Conservation (phyloP, 2,113 vertebrate genomes). For the Genyomyrus donnyi region DNA sequence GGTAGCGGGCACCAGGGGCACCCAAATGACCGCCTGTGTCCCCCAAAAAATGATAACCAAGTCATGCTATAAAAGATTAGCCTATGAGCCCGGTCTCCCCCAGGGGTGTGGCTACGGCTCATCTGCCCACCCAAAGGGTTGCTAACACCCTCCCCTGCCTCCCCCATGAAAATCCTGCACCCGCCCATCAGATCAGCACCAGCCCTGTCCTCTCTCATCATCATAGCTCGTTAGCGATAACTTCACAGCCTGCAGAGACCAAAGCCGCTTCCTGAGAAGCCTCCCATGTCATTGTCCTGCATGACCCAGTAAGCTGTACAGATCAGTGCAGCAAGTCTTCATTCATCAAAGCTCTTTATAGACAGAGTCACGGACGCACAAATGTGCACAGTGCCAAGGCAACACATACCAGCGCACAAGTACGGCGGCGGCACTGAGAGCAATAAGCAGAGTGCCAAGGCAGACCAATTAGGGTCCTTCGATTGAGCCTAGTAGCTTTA, state of each 20-base stretch:
- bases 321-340: not conserved
- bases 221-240: not conserved
- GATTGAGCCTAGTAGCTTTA: conserved; percentile 31
- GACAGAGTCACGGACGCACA: not conserved
- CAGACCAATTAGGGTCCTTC: conserved; percentile 34
- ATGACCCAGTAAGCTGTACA: not conserved
- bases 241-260: not conserved
- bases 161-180: not conserved
- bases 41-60: not conserved
- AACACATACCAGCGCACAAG: not conserved
- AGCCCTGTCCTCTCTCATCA: not conserved
- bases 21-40: not conserved
- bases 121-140: not conserved
- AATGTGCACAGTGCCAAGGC: not conserved
- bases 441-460: conserved; percentile 29
- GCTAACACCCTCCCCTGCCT: not conserved
- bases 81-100: not conserved
- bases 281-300: not conserved
- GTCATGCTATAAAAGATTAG: not conserved
- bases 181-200: not conserved
- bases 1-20: not conserved
- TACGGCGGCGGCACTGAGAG: conserved; percentile 21
- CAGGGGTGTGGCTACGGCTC: not conserved
- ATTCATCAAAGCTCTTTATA: not conserved
- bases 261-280: not conserved